Conservation (phyloP, 2,113 vertebrate genomes). For the Pao palembangensis region DNA sequence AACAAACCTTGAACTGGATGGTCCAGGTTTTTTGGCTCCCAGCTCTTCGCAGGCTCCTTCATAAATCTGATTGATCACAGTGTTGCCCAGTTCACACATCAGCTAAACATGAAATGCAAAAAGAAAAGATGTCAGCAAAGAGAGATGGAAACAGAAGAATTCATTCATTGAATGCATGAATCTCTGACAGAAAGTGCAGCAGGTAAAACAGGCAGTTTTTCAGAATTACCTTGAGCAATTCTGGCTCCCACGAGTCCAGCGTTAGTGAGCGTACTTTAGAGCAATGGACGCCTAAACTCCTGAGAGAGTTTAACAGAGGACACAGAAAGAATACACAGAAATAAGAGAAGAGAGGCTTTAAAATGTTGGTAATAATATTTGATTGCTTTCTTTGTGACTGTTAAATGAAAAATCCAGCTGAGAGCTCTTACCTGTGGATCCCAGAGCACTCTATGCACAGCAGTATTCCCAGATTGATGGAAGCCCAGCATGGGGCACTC, state of each 20-base stretch:
- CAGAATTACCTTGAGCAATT: slow-evolving; percentile 87
- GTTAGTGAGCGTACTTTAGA: slow-evolving; percentile 97
- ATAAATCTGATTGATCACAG: slow-evolving; percentile 93
- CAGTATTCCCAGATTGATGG: slow-evolving; percentile 95
- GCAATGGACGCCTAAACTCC: slow-evolving; percentile 97
- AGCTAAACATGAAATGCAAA: slow-evolving; percentile 70
- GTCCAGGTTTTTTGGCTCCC: slow-evolving; percentile 84
- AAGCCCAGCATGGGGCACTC: slow-evolving; percentile 93
- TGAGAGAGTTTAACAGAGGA: slow-evolving; percentile 54
- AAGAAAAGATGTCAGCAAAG: slow-evolving; percentile 2
- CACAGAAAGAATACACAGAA: neutral
- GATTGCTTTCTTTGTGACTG: neutral
- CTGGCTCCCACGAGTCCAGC: slow-evolving; percentile 94
- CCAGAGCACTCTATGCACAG: slow-evolving; percentile 98
- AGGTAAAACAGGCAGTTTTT: neutral
- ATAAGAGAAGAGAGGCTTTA: neutral
- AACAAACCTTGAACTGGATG: slow-evolving; percentile 68
- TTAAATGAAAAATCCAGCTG: neutral
- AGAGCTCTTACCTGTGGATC: slow-evolving; percentile 53
- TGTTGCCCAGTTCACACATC: slow-evolving; percentile 97
- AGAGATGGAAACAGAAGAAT: neutral
- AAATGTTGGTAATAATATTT: neutral
- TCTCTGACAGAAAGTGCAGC: neutral
- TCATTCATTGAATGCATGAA: neutral
- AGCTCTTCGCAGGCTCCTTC: slow-evolving; percentile 84